phyloP scores from a whole-genome alignment of 2,113 vertebrate genomes.

The Scatophagus argus region DNA sequence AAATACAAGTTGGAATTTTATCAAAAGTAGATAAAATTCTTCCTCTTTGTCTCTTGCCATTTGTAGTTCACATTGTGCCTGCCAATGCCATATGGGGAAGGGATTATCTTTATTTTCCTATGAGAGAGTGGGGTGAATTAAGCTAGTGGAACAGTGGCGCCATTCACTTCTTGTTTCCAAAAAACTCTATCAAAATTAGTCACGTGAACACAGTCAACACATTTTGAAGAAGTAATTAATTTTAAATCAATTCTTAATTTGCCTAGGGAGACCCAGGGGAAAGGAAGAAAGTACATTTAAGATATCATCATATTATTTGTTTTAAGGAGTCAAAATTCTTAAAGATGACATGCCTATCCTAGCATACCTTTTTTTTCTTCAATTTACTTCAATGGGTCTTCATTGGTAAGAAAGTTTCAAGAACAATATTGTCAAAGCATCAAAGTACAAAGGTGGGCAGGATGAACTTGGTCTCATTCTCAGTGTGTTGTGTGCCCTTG shows the following conservation, averaged over 20 bases:
- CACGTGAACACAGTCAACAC: not conserved
- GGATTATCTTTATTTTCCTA: not conserved
- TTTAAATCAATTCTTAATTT: not conserved
- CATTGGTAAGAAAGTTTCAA: too few species aligned
- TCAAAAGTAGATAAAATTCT: slow-evolving; percentile 2
- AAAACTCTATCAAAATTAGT: not conserved
- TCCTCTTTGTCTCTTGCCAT: not conserved
- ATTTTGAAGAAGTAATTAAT: not conserved
- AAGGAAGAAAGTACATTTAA: too few species aligned
- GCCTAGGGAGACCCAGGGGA: not conserved
- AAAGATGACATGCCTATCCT: too few species aligned
- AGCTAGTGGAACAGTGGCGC: not conserved
- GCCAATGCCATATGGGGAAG: slow-evolving; percentile 20
- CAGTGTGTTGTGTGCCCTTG: too few species aligned
- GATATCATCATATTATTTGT: too few species aligned
- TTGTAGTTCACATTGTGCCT: not conserved
- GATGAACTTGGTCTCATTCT: too few species aligned
- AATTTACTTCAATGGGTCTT: too few species aligned
- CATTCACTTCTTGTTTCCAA: not conserved
- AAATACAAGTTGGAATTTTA: slow-evolving; percentile 26
- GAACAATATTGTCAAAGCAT: too few species aligned
- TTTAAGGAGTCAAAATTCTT: too few species aligned
- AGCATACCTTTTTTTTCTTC: too few species aligned
- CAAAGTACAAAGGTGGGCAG: too few species aligned
- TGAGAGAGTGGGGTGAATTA: not conserved